These are phyloP conservation scores for Agonopterix subpropinquella DNA, from an alignment of 2,888 invertebrate species.

Conservation along the genomic window DNA sequence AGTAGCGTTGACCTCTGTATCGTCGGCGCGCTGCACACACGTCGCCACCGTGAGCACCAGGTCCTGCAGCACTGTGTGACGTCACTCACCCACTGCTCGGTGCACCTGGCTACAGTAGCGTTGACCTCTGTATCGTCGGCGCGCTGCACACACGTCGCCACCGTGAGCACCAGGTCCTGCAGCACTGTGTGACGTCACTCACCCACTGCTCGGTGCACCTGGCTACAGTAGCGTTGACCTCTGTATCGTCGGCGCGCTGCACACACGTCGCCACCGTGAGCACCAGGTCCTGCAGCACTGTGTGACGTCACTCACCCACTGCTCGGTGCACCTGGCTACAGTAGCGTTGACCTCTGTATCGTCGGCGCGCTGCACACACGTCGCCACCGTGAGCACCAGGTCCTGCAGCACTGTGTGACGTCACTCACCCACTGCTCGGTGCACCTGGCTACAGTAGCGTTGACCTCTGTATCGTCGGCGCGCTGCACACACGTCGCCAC, in stretches of 20 bases:
- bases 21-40: slow-evolving; percentile 15
- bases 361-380: slow-evolving; percentile 14
- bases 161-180: slow-evolving; percentile 10
- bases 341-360: slow-evolving; percentile 19
- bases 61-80: slow-evolving; percentile 6
- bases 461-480: slow-evolving; percentile 16
- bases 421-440: slow-evolving; percentile 39
- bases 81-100: slow-evolving; percentile 39
- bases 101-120: slow-evolving; percentile 22
- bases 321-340: slow-evolving; percentile 25
- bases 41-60: slow-evolving; percentile 13
- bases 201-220: slow-evolving; percentile 42
- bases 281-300: slow-evolving; percentile 12
- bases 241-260: slow-evolving; percentile 12
- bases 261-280: slow-evolving; percentile 12
- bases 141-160: slow-evolving; percentile 12
- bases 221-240: slow-evolving; percentile 22
- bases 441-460: slow-evolving; percentile 21
- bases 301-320: slow-evolving; percentile 36
- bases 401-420: slow-evolving; percentile 7
- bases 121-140: slow-evolving; percentile 17
- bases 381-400: slow-evolving; percentile 13
- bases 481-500: slow-evolving; percentile 14
- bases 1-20: slow-evolving; percentile 18
- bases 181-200: slow-evolving; percentile 8